phyloP scores from a whole-genome alignment of 2,888 invertebrate species.

The Dicycla oo region DNA sequence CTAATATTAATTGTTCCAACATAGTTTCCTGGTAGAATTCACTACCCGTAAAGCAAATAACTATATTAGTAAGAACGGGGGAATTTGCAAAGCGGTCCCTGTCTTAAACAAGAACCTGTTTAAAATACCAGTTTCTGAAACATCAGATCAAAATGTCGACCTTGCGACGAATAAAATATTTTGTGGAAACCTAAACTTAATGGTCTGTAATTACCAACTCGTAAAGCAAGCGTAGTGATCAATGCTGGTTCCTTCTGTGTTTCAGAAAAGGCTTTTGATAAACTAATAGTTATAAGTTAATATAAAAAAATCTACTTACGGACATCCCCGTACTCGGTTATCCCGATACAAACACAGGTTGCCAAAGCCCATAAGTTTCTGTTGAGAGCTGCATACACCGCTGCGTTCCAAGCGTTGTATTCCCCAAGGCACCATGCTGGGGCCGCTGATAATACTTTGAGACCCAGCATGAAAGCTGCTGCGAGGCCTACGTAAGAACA shows the following conservation, averaged over 20 bases:
- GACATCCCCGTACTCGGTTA: slow-evolving; percentile 51
- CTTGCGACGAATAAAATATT: too few relatives aligned
- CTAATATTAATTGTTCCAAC: slow-evolving; percentile 46
- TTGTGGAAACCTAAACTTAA: too few relatives aligned
- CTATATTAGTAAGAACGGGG: slow-evolving; percentile 9
- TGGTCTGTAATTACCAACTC: too few relatives aligned
- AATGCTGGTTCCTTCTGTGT: background rate
- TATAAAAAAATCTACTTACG: slow-evolving; percentile 35
- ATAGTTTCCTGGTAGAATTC: slow-evolving; percentile 35
- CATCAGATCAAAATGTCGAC: too few relatives aligned
- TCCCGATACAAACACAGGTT: slow-evolving; percentile 34
- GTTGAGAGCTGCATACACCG: slow-evolving; percentile 48
- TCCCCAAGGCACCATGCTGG: slow-evolving; percentile 55
- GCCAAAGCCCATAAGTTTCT: slow-evolving; percentile 57
- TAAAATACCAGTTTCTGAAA: too few relatives aligned
- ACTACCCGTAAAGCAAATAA: slow-evolving; percentile 16
- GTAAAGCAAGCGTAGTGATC: too few relatives aligned
- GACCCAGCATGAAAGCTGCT: slow-evolving; percentile 38
- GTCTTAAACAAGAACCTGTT: background rate
- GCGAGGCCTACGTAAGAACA: slow-evolving; percentile 47
- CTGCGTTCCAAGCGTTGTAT: slow-evolving; percentile 57
- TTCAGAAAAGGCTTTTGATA: slow-evolving; percentile 4
- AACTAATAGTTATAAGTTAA: too few relatives aligned
- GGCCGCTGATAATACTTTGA: slow-evolving; percentile 51
- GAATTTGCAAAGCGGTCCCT: background rate